Base-by-base conservation (phyloP, 2,888 invertebrate species). In the Tipula lateralis region DNA sequence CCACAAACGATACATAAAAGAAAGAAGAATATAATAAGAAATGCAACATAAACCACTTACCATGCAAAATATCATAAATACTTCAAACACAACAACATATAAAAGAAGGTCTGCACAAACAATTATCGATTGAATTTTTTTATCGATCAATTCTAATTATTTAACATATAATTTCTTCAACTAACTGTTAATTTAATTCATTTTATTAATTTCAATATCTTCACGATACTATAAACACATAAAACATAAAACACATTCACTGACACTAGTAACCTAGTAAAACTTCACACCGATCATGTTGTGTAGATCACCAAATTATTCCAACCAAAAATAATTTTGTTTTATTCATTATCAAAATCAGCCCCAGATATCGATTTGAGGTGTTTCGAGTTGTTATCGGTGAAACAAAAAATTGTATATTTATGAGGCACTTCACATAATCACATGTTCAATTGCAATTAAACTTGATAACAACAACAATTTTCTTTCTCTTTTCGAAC, bases 21-120 rank as follows among this genome's bases (percentile, higher is more conserved):
- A 66, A 66, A 9, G 19, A 44, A 44, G n/a, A 44, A 44, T 44
- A 16, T 16, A 16, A 44, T 16, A 66, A 66, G 66, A 66, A 66
- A 66, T 66, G 24, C 66, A 24, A 24, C n/a, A n/a, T 24, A 66
- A 66, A 66, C 66, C 66, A 66, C 66, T 66, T 66, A 66, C 66
- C 66, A 66, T 66, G 66, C 66, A 66, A 66, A 66, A 66, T 66
- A 66, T 66, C 66, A 19, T 66, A 66, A 66, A 66, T 66, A 24
- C 24, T 24, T 66, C 24, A 66, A 5, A 16, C 16, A 44, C 44
- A 16, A 66, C 24, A 66, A 66, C 6, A 66, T 50, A 44, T 39
- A 39, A 66, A 66, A 24, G 24, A 24, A 66, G 66, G 19, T 66
- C 66, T 66, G 66, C 66, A 66, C 9, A 66, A 66, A 24, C 66